These are phyloP conservation scores for Gallinago stenura DNA, from an alignment of 2,797 vertebrate genomes.

Conservation along the genomic window DNA sequence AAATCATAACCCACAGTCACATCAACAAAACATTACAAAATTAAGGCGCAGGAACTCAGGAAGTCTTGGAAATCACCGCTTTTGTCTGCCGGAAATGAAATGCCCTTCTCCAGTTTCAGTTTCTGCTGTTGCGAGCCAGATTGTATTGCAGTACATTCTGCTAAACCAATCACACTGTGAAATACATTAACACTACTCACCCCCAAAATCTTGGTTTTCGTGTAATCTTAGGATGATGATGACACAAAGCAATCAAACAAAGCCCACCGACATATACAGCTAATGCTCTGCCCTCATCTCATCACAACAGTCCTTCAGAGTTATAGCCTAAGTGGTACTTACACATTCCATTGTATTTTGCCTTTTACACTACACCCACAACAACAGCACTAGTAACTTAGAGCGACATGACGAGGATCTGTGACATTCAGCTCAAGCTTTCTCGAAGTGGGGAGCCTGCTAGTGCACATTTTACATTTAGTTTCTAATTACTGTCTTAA, in stretches of 20 bases:
- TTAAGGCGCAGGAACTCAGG: background rate
- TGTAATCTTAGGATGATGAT: slow-evolving; percentile 17
- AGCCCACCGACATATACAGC: background rate
- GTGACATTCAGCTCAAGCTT: background rate
- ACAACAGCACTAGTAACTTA: fast-evolving
- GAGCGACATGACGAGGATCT: background rate
- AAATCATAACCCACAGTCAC: slow-evolving; percentile 45
- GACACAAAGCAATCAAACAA: slow-evolving; percentile 58
- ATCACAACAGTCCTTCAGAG: background rate
- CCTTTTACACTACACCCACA: background rate
- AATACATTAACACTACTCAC: slow-evolving; percentile 68
- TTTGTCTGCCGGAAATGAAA: slow-evolving; percentile 57
- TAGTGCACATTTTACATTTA: background rate
- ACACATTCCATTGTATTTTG: background rate
- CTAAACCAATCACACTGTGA: slow-evolving; percentile 75
- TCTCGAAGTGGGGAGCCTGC: background rate
- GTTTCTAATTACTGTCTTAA: background rate
- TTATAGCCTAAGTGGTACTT: background rate
- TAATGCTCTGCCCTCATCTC: background rate
- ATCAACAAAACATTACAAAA: slow-evolving; percentile 34
- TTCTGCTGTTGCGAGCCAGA: slow-evolving; percentile 4
- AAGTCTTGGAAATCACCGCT: slow-evolving; percentile 38
- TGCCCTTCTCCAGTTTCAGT: slow-evolving; percentile 14
- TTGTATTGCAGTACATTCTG: slow-evolving; percentile 31
- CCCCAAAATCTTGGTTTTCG: background rate